phyloP scores from a whole-genome alignment of 2,797 vertebrate genomes.

The Semotilus atromaculatus region DNA sequence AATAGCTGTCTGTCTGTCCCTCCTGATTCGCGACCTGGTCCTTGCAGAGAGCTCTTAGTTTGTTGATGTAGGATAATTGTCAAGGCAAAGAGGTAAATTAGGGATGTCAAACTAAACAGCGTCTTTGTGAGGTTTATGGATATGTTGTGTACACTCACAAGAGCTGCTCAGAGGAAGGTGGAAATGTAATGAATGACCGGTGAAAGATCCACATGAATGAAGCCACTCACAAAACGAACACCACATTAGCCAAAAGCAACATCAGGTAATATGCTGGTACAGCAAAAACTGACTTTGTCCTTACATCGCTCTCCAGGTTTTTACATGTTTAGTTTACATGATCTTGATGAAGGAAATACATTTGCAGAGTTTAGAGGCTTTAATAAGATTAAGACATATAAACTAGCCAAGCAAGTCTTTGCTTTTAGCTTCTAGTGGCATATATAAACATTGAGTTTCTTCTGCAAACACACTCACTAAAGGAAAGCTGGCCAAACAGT shows the following conservation, averaged over 20 bases:
- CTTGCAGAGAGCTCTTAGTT: slow-evolving; percentile 22
- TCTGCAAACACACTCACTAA: background rate
- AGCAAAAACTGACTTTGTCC: slow-evolving; percentile 15
- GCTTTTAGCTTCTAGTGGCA: background rate
- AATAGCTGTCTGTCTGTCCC: slow-evolving; percentile 52
- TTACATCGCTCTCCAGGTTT: slow-evolving; percentile 25
- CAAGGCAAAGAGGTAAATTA: slow-evolving; percentile 29
- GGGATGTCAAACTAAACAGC: slow-evolving; percentile 32
- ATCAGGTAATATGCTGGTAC: background rate
- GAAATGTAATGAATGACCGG: slow-evolving; percentile 6
- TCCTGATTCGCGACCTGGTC: slow-evolving; percentile 16
- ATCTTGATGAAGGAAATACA: slow-evolving; percentile 25
- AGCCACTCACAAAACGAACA: slow-evolving; percentile 15
- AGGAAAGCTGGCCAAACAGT: background rate
- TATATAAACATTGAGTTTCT: background rate
- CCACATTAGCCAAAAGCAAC: slow-evolving; percentile 29
- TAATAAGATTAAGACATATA: slow-evolving; percentile 5
- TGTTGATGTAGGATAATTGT: slow-evolving; percentile 55
- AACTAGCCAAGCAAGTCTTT: background rate
- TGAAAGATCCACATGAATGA: slow-evolving; percentile 31
- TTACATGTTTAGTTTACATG: slow-evolving; percentile 33
- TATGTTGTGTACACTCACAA: slow-evolving; percentile 10
- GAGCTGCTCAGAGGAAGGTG: background rate
- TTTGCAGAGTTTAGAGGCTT: background rate
- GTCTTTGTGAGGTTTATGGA: slow-evolving; percentile 40